Evolutionary conservation across 2,888 invertebrate species (phyloP), one percentile per base, ranked within the genome.

Genomic region (Thalpophila matura): DNA sequence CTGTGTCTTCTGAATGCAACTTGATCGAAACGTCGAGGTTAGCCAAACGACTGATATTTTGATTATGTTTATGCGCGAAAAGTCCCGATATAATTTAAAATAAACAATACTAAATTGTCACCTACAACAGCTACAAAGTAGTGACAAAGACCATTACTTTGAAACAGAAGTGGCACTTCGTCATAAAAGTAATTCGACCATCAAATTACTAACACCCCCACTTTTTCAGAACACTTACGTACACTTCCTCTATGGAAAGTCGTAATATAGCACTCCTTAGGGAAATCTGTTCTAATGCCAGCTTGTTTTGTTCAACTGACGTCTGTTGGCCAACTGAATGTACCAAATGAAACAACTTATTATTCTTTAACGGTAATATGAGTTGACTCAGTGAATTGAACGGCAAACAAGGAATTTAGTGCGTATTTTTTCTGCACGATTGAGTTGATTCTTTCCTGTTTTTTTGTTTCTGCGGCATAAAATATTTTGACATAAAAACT

Each of bases 261-360:
- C 85, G 88, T 91, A 90, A 91, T 90, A 86, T 89, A 88, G 82
- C 74, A 83, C 84, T 84, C 92, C 86, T 90, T 5, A 58, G 92
- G 93, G 93, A 93, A 93, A 93, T 93, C 86, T 88, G 80, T 86
- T 87, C 85, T 90, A 92, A 92, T 89, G 91, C 90, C 86, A 82
- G 89, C 91, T 91, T 91, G 88, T 92, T 91, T 86, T 88, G 88
- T 87, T 86, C 84, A 87, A 87, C 88, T 89, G 89, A 88, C 88
- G 84, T 85, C 82, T 85, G 84, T 81, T 81, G 81, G 79, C 77
- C 80, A 83, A 50, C 86, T 83, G 82, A 84, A 83, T 85, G 86
- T 86, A 84, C 83, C 57, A 65, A 69, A 77, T 75, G 62, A 79
- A 75, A 75, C 68, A 72, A 66, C 60, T 64, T 79, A 73, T 72